These are phyloP conservation scores for Tonatia bakeri DNA, from an alignment of 2,113 vertebrate species.

Conservation along the genomic window DNA sequence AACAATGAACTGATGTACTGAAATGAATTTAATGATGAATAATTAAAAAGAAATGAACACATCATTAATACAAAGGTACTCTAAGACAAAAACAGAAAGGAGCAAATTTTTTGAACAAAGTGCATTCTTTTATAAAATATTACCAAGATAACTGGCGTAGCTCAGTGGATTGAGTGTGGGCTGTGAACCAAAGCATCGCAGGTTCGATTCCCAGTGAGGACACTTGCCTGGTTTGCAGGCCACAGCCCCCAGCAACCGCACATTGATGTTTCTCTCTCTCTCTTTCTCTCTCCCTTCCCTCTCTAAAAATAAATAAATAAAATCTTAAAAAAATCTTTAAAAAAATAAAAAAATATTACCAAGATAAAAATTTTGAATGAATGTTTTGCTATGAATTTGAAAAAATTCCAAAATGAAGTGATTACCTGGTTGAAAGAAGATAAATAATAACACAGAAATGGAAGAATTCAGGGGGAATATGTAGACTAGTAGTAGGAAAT, in stretches of 20 bases:
- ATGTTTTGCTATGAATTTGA: neutral
- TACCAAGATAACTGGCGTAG: neutral
- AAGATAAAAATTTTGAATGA: neutral
- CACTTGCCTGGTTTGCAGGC: no score
- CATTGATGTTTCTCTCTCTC: no score
- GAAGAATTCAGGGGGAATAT: neutral
- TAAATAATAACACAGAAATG: neutral
- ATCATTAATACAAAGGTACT: neutral
- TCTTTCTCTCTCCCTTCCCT: no score
- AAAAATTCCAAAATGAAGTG: neutral
- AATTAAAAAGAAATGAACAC: neutral
- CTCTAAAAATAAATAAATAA: no score
- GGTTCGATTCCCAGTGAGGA: no score
- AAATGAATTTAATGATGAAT: neutral
- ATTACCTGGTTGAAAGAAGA: neutral
- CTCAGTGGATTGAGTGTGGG: no score
- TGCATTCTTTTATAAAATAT: neutral
- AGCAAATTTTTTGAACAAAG: neutral
- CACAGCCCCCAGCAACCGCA: no score
- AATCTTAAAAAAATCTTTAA: no score
- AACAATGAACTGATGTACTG: neutral
- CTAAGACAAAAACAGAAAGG: neutral
- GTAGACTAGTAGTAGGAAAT: rapidly evolving
- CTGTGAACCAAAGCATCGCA: no score
- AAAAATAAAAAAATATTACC: conserved; percentile 10